Evolutionary conservation across 1,140 invertebrate species (phyloP).

Genomic region (Eciton burchellii): DNA sequence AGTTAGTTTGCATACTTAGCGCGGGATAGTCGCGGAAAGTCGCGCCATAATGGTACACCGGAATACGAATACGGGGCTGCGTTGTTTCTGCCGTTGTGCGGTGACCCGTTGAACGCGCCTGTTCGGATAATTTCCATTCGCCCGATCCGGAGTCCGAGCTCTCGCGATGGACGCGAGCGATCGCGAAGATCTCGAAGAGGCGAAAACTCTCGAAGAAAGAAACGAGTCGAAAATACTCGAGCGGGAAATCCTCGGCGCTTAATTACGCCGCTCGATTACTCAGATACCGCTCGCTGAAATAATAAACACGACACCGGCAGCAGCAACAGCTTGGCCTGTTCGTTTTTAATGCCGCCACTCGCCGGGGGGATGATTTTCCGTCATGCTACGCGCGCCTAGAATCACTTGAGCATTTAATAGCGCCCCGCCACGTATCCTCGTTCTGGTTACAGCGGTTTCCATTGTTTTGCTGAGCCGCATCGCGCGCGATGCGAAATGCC

Average conservation of each 20-base stretch:
- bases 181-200: not conserved
- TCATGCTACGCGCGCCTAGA: constrained; percentile 48
- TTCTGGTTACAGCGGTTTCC: constrained; percentile 67
- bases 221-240: not conserved
- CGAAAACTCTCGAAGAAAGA: not conserved
- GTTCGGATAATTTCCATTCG: too few relatives aligned
- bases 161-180: too few relatives aligned
- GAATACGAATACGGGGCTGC: not conserved
- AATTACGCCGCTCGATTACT: constrained; percentile 2
- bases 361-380: constrained; percentile 46
- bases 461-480: constrained; percentile 65
- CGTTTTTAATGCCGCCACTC: constrained; percentile 43
- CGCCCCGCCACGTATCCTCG: constrained; percentile 60
- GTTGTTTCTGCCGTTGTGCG: not conserved
- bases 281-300: not conserved
- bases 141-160: too few relatives aligned
- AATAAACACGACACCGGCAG: not conserved
- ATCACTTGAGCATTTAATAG: constrained; percentile 70
- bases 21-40: constrained; percentile 32
- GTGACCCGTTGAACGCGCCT: too few relatives aligned
- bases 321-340: not conserved
- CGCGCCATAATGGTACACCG: constrained; percentile 12
- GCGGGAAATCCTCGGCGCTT: not conserved
- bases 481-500: constrained; percentile 22
- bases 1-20: constrained; percentile 52